These are phyloP conservation scores for Patiria miniata DNA, from an alignment of 35 echinoderm and acorn worm genomes.

Conservation along the genomic window DNA sequence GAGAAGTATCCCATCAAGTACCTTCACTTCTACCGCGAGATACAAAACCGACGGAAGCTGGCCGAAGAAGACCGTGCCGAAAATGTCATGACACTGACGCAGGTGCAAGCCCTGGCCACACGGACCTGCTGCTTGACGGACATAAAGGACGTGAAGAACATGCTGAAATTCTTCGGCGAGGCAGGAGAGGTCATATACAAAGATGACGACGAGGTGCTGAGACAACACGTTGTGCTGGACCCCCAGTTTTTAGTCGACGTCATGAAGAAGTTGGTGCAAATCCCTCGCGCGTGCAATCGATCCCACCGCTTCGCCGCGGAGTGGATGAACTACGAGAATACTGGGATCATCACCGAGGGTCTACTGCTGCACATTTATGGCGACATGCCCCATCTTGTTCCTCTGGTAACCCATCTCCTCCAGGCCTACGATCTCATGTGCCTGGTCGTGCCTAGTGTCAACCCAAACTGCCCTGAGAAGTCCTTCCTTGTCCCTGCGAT, in stretches of 20 bases:
- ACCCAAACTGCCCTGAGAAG: neutral
- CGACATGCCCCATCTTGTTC: neutral
- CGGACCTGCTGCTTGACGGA: neutral
- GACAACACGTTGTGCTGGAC: no score
- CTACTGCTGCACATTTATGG: conserved; percentile 19
- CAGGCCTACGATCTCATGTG: neutral
- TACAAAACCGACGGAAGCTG: neutral
- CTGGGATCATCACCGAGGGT: conserved; percentile 9
- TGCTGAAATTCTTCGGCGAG: conserved; percentile 23
- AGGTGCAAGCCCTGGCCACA: conserved; percentile 15
- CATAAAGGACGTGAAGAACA: neutral
- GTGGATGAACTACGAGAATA: conserved; percentile 19
- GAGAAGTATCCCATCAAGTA: conserved; percentile 31
- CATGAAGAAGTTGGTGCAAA: conserved; percentile 20
- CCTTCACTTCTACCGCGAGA: no score
- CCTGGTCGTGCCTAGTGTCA: neutral
- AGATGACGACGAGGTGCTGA: neutral
- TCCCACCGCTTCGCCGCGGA: neutral
- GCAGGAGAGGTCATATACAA: conserved; percentile 43
- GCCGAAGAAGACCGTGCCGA: neutral
- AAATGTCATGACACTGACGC: neutral
- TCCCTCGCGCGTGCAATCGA: conserved; percentile 2
- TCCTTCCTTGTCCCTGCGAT: neutral
- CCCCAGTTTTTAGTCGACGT: no score
- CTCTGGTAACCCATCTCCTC: neutral